A percentile compares a stretch with the other conserved stretches of the same genome.
phyloP scores from a whole-genome alignment of 2,888 invertebrate genomes.

The Coelopa pilipes region DNA sequence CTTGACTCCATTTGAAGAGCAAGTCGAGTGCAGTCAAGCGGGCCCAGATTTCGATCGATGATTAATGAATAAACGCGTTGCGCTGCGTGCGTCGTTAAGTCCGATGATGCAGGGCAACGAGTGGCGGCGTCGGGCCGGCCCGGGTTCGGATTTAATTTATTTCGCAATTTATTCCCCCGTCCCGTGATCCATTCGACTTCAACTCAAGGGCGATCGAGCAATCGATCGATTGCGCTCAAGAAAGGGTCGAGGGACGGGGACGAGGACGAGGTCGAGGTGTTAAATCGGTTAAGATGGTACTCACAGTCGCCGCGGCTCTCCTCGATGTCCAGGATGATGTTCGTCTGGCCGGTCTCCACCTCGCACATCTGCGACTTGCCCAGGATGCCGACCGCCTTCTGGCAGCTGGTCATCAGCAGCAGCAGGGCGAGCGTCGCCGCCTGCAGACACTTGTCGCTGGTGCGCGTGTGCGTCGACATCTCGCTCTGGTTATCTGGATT shows the following conservation, averaged over 20 bases:
- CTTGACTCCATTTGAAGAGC: slow-evolving; percentile 15
- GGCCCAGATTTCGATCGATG: slow-evolving; percentile 29
- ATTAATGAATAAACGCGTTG: slow-evolving; percentile 28
- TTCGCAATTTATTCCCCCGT: slow-evolving; percentile 15
- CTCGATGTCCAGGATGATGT: slow-evolving; percentile 89
- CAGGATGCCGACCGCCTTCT: slow-evolving; percentile 55
- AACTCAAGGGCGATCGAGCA: too few relatives aligned
- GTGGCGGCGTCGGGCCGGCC: neutral
- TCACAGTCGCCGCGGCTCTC: slow-evolving; percentile 88
- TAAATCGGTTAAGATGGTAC: slow-evolving; percentile 63
- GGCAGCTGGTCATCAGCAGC: slow-evolving; percentile 47
- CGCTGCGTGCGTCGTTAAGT: slow-evolving; percentile 24
- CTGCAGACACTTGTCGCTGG: neutral
- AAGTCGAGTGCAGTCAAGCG: neutral
- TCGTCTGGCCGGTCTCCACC: slow-evolving; percentile 87
- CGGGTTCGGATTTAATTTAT: slow-evolving; percentile 13
- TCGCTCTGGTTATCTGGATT: neutral
- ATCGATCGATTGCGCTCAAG: neutral
- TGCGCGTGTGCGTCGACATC: slow-evolving; percentile 40
- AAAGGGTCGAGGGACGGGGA: neutral
- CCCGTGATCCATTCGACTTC: neutral
- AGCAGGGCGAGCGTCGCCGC: slow-evolving; percentile 48
- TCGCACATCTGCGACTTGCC: slow-evolving; percentile 74
- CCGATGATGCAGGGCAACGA: slow-evolving; percentile 21
- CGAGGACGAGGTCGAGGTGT: too few relatives aligned